Percentiles rank a stretch among this genome's conserved stretches.
These are phyloP conservation scores for Typhlichthys eigenmanni DNA, from an alignment of 2,797 vertebrate species.

Conservation along the genomic window DNA sequence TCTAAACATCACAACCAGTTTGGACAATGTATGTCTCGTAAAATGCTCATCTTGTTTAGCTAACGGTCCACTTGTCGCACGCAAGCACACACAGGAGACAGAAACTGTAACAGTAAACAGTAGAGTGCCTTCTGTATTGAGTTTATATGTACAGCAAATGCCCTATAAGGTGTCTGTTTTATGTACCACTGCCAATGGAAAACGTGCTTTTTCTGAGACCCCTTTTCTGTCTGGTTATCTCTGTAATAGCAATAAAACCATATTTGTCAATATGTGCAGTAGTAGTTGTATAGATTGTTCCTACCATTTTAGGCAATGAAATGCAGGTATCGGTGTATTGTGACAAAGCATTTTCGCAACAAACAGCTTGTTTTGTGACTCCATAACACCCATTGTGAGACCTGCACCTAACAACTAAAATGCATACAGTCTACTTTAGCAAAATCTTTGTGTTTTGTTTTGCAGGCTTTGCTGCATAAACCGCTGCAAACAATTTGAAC, in stretches of 20 bases:
- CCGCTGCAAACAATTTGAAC: too few relatives aligned
- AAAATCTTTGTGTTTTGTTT: too few relatives aligned
- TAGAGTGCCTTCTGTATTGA: conserved; percentile 11
- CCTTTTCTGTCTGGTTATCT: conserved; percentile 13
- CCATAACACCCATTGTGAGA: not conserved
- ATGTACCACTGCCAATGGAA: conserved; percentile 35
- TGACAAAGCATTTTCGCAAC: not conserved
- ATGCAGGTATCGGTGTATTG: conserved; percentile 1
- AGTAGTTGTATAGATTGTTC: not conserved
- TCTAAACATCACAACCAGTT: not conserved
- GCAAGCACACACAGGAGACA: not conserved
- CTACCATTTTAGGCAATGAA: conserved; percentile 2
- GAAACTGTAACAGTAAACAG: not conserved
- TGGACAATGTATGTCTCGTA: not conserved
- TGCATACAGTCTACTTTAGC: too few relatives aligned
- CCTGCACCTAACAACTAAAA: too few relatives aligned
- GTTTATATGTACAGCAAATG: not conserved
- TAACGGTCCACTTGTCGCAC: not conserved
- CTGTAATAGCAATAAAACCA: conserved; percentile 18
- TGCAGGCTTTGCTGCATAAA: too few relatives aligned
- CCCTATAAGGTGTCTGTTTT: conserved; percentile 1
- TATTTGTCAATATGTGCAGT: conserved; percentile 8
- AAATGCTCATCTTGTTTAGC: not conserved
- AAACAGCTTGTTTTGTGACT: conserved; percentile 1
- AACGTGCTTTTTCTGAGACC: conserved; percentile 10